These are phyloP conservation scores for Coluber constrictor DNA, from an alignment of 2,797 vertebrate genomes.

Conservation along the genomic window DNA sequence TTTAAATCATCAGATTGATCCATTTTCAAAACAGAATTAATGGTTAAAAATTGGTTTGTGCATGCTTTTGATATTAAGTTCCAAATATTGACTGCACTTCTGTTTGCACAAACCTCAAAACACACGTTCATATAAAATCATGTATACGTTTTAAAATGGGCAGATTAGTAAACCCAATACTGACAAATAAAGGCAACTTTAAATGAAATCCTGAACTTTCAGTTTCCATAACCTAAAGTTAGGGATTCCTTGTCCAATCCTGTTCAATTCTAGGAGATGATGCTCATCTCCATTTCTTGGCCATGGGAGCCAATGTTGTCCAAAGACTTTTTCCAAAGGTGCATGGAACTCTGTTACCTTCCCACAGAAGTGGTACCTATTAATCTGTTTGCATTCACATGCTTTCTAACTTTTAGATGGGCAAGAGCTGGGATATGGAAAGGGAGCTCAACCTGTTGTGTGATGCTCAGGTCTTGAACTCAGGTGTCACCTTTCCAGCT, in stretches of 20 bases:
- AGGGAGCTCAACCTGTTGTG: not conserved
- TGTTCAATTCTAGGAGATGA: not conserved
- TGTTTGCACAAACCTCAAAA: not conserved
- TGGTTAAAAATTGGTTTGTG: not conserved
- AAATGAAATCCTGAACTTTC: not conserved
- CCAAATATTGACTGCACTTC: not conserved
- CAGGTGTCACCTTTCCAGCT: not conserved
- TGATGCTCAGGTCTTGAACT: not conserved
- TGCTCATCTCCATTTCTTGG: not conserved
- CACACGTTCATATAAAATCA: not conserved
- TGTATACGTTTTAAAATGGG: not conserved
- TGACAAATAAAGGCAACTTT: not conserved
- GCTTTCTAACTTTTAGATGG: not conserved
- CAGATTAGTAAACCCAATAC: not conserved
- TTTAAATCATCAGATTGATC: not conserved
- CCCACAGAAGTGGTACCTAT: not conserved
- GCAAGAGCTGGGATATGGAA: not conserved
- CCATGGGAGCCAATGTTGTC: not conserved
- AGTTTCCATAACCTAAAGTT: not conserved
- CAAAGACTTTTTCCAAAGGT: not conserved
- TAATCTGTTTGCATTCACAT: not conserved
- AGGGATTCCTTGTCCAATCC: not conserved
- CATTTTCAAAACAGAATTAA: not conserved
- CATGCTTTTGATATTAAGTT: not conserved
- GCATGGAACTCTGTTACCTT: not conserved